A percentile compares a stretch with the other conserved stretches of the same genome.
phyloP scores from a whole-genome alignment of 2,113 vertebrate genomes.

The Notechis scutatus region DNA sequence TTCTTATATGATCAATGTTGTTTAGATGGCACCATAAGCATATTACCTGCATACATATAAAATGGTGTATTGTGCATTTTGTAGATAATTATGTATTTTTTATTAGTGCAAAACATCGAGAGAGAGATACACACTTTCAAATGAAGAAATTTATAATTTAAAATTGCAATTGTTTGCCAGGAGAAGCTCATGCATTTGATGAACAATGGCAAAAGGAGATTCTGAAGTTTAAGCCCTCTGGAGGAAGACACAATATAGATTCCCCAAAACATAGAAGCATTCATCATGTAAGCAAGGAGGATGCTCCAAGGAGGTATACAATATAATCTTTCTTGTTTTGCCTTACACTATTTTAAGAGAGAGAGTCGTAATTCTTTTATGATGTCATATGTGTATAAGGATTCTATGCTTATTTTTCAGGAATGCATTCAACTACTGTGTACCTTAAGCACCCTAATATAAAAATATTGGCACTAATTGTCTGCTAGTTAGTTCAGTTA shows the following conservation, averaged over 20 bases:
- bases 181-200: slow-evolving; percentile 84
- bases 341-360: background rate
- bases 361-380: background rate
- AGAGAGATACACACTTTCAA: background rate
- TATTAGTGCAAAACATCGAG: background rate
- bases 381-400: background rate
- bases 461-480: background rate
- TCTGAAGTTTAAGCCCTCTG: slow-evolving; percentile 70
- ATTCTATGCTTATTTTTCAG: background rate
- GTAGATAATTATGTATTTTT: background rate
- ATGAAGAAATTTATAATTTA: background rate
- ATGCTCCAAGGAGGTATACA: slow-evolving; percentile 72
- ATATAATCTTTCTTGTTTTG: slow-evolving; percentile 9
- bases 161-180: slow-evolving; percentile 62
- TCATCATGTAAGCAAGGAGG: slow-evolving; percentile 47
- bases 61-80: background rate
- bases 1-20: background rate
- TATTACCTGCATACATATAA: background rate
- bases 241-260: slow-evolving; percentile 56
- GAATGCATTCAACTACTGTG: background rate
- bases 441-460: background rate
- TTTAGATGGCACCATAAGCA: background rate
- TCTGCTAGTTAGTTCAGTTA: background rate
- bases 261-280: slow-evolving; percentile 53
- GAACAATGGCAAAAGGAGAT: slow-evolving; percentile 86